Conservation (phyloP, 2,888 invertebrate genomes). For the Girardia tigrina region DNA sequence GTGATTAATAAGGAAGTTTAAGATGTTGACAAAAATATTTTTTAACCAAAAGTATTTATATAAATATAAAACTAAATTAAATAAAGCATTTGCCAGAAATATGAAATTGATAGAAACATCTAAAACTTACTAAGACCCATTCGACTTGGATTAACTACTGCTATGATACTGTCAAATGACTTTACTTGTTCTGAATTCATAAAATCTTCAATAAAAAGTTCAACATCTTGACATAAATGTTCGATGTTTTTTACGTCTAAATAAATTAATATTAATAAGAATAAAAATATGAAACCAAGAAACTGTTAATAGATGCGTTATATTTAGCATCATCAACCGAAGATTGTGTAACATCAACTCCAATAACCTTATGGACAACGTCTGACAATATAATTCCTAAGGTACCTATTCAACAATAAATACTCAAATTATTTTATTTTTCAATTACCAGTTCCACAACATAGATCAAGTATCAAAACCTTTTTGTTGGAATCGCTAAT, state of each 20-base stretch:
- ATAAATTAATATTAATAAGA: background rate
- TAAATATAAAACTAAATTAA: no score
- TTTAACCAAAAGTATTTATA: no score
- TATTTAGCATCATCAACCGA: background rate
- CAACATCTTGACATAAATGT: background rate
- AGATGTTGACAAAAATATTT: no score
- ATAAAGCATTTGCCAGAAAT: no score
- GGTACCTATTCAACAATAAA: background rate
- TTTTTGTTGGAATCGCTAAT: background rate
- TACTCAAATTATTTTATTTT: background rate
- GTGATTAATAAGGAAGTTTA: no score
- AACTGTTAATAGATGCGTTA: background rate
- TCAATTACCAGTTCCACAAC: slow-evolving; percentile 32
- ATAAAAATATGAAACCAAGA: background rate
- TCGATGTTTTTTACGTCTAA: background rate
- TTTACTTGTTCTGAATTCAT: background rate
- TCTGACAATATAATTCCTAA: slow-evolving; percentile 25
- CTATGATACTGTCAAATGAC: background rate
- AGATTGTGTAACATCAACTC: background rate
- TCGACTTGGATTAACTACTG: slow-evolving; percentile 2
- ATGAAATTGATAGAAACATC: no score
- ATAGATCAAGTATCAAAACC: slow-evolving; percentile 24
- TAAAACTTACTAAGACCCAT: background rate
- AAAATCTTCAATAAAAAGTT: background rate
- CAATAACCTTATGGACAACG: background rate